Evolutionary conservation across 2,888 invertebrate species (phyloP), one percentile per base, ranked within the genome.

Genomic region (Lysandra bellargus): DNA sequence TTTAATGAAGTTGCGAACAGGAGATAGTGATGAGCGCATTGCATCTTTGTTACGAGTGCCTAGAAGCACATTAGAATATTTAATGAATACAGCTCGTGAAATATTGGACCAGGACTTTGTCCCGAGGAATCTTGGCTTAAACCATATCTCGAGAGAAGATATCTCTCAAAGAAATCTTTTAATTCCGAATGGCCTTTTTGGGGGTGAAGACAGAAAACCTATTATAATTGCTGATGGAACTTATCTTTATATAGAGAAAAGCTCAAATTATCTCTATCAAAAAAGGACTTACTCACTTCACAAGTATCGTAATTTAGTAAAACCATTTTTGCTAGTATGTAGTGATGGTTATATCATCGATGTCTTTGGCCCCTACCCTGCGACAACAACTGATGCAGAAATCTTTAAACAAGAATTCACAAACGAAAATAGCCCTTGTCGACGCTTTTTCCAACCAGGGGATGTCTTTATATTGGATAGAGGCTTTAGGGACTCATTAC

Each of bases 61-160:
- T 4, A 74, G 78, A 33, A 69, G 79, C 53, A 81, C 79, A 4
- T 53, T 80, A 57, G 78, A 79, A 12, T 40, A 72, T 12, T 40
- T 75, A 17, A 79, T 80, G 80, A 44, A 37, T 61, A 61, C 7
- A n/a, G 80, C 79, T 30, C 37, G 80, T 53, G 79, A 80, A 61
- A 30, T 79, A 61, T 23, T 80, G 7, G 14, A 60, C n/a, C 75
- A 80, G 49, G 75, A 81, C 73, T 81, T 80, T 79, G 80, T 81
- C 1, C 78, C 80, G 1, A n/a, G 37, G n/a, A 64, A 82, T 78
- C 72, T 80, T 6, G 81, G 80, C 4, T 4, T 81, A 60, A 78
- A 40, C 44, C 49, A 78, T 74, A 72, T 78, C 60, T 44, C 53
- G 7, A n/a, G 79, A 74, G 74, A 17, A 49, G 73, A 79, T 73